Percentiles rank a stretch among this genome's conserved stretches.
Evolutionary conservation across 2,113 vertebrate species (phyloP).

Genomic region (Typhlomys cinereus): DNA sequence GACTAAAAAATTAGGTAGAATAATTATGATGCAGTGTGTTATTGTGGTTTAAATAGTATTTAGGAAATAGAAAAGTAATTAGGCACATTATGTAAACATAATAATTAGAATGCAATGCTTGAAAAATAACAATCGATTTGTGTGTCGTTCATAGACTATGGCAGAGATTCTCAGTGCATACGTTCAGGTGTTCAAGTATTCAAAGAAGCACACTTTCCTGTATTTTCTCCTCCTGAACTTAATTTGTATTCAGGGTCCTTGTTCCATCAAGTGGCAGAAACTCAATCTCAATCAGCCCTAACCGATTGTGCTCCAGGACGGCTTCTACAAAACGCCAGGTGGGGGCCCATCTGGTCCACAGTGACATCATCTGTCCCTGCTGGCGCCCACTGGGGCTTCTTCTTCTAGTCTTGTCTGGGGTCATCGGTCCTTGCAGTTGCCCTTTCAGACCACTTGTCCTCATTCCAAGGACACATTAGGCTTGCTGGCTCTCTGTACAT

Average conservation of each 20-base stretch:
- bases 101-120: not conserved
- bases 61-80: not conserved
- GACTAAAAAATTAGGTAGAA: not conserved
- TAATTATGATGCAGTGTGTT: not conserved
- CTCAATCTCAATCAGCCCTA: constrained; percentile 55
- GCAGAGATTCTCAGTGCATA: not conserved
- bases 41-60: not conserved
- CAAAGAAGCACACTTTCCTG: not conserved
- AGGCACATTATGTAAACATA: not conserved
- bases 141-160: not conserved
- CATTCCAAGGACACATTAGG: constrained; percentile 48
- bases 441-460: constrained; percentile 23
- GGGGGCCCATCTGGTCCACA: constrained; percentile 65
- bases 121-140: not conserved
- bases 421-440: constrained; percentile 63
- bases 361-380: constrained; percentile 27
- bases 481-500: not conserved
- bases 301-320: constrained; percentile 35
- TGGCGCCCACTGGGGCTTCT: constrained; percentile 24
- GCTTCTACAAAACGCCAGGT: constrained; percentile 54
- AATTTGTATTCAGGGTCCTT: constrained; percentile 50
- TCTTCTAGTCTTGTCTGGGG: constrained; percentile 41
- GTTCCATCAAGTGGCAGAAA: constrained; percentile 56
- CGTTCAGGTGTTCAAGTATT: constrained; percentile 27
- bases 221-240: constrained; percentile 37